Conservation (phyloP, 2,113 vertebrate species). For the Hypomesus transpacificus region DNA sequence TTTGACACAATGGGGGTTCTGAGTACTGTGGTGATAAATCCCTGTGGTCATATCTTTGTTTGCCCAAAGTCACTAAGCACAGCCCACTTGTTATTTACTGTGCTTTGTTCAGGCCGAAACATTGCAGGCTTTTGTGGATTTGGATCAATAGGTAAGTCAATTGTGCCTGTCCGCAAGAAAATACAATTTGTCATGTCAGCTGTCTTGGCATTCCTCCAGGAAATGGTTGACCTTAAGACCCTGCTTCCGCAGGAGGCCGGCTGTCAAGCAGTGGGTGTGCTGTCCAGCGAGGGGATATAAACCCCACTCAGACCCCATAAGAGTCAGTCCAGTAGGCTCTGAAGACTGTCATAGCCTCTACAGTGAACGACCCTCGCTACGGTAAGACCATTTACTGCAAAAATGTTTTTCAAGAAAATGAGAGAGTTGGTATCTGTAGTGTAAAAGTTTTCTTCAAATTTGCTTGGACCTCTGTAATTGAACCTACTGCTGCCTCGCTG, state of each 20-base stretch:
- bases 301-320: conserved; percentile 3
- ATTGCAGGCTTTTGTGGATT: conserved; percentile 27
- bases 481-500: too few species aligned
- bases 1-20: too few species aligned
- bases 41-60: too few species aligned
- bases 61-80: conserved; percentile 14
- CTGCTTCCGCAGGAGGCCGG: neutral
- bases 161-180: conserved; percentile 48
- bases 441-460: too few species aligned
- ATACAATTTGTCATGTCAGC: conserved; percentile 48
- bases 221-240: conserved; percentile 52
- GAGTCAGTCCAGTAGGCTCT: conserved; percentile 31
- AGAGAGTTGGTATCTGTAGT: neutral
- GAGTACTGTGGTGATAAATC: too few species aligned
- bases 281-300: conserved; percentile 40
- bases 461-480: too few species aligned
- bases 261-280: conserved; percentile 15
- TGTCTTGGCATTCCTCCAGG: conserved; percentile 46
- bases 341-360: conserved; percentile 27
- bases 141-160: conserved; percentile 36
- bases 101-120: neutral
- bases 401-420: neutral
- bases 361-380: neutral
- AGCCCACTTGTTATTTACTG: neutral
- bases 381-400: too few species aligned